A percentile compares a stretch with the other conserved stretches of the same genome.
These are phyloP conservation scores for Sphaeramia orbicularis DNA, from an alignment of 2,797 vertebrate species.

Conservation along the genomic window DNA sequence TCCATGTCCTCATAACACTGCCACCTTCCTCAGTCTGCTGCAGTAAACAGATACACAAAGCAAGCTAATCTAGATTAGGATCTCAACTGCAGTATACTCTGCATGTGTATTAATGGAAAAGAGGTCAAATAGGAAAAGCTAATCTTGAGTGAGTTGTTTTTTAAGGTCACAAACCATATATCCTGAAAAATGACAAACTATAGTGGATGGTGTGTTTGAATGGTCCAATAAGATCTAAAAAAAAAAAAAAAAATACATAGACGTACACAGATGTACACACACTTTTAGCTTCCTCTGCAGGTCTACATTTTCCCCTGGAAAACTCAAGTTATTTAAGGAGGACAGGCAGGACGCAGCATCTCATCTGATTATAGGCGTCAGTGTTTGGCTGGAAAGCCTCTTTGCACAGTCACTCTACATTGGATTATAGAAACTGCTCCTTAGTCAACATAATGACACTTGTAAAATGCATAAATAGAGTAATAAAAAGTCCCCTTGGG, in stretches of 20 bases:
- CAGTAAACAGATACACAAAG: conserved; percentile 61
- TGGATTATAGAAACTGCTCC: conserved; percentile 62
- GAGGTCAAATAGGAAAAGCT: conserved; percentile 44
- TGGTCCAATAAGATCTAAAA: conserved; percentile 5
- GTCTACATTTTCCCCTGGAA: conserved; percentile 16
- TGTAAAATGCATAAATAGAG: conserved; percentile 58
- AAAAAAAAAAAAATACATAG: background rate
- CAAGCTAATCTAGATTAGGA: conserved; percentile 52
- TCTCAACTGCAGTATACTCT: conserved; percentile 24
- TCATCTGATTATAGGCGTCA: conserved; percentile 54
- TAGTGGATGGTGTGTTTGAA: conserved; percentile 25
- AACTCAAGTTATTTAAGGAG: conserved; percentile 34
- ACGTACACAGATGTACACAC: conserved; percentile 15
- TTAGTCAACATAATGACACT: conserved; percentile 51
- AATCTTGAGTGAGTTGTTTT: conserved; percentile 44
- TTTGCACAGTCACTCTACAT: conserved; percentile 38
- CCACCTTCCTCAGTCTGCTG: conserved; percentile 33
- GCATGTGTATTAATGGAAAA: conserved; percentile 3
- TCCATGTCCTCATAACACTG: conserved; percentile 42
- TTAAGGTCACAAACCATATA: conserved; percentile 31
- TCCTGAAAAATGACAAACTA: conserved; percentile 36
- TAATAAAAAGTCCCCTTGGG: conserved; percentile 75
- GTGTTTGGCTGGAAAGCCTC: conserved; percentile 48
- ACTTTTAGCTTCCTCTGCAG: conserved; percentile 21
- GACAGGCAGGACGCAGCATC: conserved; percentile 56